Base-by-base conservation (phyloP, 2,797 vertebrate species). In the Premnoplex brunnescens region DNA sequence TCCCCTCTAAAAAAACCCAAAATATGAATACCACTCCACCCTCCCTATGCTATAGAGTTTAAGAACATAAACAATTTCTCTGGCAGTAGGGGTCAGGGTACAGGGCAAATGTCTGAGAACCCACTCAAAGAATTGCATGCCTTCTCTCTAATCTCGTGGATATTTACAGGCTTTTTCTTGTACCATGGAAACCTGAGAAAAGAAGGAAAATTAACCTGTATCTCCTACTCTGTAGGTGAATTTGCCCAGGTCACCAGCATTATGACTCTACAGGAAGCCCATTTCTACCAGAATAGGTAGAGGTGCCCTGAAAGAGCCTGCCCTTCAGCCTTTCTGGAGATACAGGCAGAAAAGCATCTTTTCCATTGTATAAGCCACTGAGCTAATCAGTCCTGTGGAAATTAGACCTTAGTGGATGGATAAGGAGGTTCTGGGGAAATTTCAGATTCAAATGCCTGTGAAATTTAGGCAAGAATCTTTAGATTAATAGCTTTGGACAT, bases 11-110 rank as follows among this genome's bases (percentile, higher is more conserved):
- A 39, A 92, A 88, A 88, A 63, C n/a, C n/a, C 41, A 56, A 81
- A 93, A 92, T 83, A 68, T 85, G 68, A 93, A 88, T 68, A 72
- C 41, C 15, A 58, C 94, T 93, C 92, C 93, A 73, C 88, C 77
- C 86, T 81, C 63, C 49, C 39, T 86, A 36, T 81, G 91, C 84
- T 71, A 83, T 4, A 39, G 13, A 20, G 1, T 88, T 80, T 72
- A 73, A 36, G 46, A 81, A 32, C 26, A 78, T 23, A 81, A 91
- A 79, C 49, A 80, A 32, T 46, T 73, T 46, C 66, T 28, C 66
- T 12, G 9, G 14, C 60, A 72, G 62, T 4, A 0, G 20, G 37
- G 28, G 64, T 46, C 39, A 28, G 43, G 49, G 27, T 39, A 64
- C 24, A 69, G 8, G 10, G 32, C 24, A 89, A 91, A 94, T 20